Base-by-base conservation (phyloP, 2,113 vertebrate genomes). In the Dromiciops gliroides region DNA sequence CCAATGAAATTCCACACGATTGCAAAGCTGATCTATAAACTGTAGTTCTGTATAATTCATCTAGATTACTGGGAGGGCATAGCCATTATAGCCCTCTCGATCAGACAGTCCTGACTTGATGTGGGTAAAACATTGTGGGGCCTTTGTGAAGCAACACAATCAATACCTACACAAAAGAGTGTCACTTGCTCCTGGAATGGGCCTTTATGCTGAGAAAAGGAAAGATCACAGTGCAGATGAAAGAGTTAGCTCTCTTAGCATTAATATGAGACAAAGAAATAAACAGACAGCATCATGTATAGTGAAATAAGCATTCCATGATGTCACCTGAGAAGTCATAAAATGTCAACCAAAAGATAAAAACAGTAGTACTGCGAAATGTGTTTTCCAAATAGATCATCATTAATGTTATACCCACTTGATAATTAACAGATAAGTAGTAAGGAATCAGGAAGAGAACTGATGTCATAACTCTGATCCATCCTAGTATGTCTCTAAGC, bases 11-110 rank as follows among this genome's bases (percentile, higher is more conserved):
- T 50, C 48, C 7, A 3, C 26, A 23, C 22, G 47, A 25, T 92
- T 48, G 91, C 14, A 94, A 89, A 51, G 51, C 88, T 60, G 89
- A 93, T n/a, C 56, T 56, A 25, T 24, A 95, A 95, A 97, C 93
- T 95, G 47, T 2, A 92, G 93, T 89, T 93, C 97, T 91, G 88
- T 2, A 0, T 26, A 97, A 94, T 89, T 47, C 93, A 60, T 23
- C 53, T 6, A 92, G 90, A 90, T 50, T 24, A 94, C 12, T 26
- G 11, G 92, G 19, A 3, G 31, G 28, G 28, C 67, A 37, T 50
- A 37, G 12, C 48, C 26, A 6, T 92, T 48, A 31, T 48, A 44
- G 89, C 90, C 75, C 49, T 83, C 93, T 90, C 53, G 44, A 24
- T 51, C 67, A 92, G 14, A 47, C 0, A 52, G 48, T 60, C 51